These are phyloP conservation scores for Pterobdella sp. DNA, from an alignment of 2,888 invertebrate species.

Conservation along the genomic window DNA sequence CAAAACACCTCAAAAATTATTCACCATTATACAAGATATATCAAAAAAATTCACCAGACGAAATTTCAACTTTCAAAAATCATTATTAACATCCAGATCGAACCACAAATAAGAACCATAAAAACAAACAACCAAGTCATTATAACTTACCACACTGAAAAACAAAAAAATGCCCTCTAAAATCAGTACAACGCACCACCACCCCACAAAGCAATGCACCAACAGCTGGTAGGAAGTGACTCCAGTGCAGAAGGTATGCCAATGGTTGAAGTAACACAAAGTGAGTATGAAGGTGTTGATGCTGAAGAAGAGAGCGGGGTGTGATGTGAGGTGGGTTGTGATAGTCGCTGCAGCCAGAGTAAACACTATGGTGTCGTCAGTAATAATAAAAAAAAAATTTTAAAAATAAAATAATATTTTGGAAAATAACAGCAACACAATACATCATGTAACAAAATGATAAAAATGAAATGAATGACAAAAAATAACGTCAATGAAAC, in stretches of 20 bases:
- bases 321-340: background rate
- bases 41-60: no score
- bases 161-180: no score
- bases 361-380: background rate
- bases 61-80: no score
- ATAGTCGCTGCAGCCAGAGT: background rate
- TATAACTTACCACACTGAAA: no score
- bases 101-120: no score
- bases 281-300: background rate
- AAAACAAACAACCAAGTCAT: no score
- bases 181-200: background rate
- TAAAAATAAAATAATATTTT: background rate
- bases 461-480: background rate
- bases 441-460: no score
- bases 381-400: background rate
- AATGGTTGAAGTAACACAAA: background rate
- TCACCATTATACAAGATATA: no score
- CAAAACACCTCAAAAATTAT: no score
- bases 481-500: no score
- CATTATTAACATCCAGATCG: no score
- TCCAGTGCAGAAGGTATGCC: slow-evolving; percentile 4
- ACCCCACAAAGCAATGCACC: background rate
- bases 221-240: background rate
- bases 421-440: background rate
- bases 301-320: background rate